Evolutionary conservation across 1,140 invertebrate species (phyloP), one percentile per base, ranked within the genome.

Genomic region (Heliconius nattereri): DNA sequence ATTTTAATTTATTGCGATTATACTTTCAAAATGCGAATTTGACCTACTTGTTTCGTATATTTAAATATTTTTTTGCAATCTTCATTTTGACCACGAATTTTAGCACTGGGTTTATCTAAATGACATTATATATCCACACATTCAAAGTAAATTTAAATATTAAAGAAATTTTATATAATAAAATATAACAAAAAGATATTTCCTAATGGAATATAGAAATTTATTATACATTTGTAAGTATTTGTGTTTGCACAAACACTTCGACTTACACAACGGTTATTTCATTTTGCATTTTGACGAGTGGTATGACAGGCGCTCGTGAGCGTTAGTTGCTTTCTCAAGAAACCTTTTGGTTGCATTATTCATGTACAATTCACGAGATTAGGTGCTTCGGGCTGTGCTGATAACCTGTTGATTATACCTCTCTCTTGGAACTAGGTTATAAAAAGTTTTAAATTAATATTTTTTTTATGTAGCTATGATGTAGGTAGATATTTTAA

Each of bases 311-410:
- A 72, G 71, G 26, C 26, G 29, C 20, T 40, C 32, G 71, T 72
- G 71, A 37, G 71, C 71, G 23, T 72, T 72, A 40, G 71, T 72
- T 72, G n/a, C 32, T 72, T 72, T 72, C 71, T 72, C 60, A 66
- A 66, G 60, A 29, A 66, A 66, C 26, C 60, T 66, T 66, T 66
- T 26, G 26, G 60, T 66, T 66, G 60, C 60, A 66, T 66, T 66
- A 66, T 66, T 66, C 60, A 66, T 66, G 60, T 66, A 66, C 26
- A 66, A 26, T 66, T 66, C n/a, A 66, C 60, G 60, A 66, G 60
- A 66, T 66, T 66, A 66, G 13, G 23, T 16, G 60, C 60, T 29
- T 66, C 11, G 60, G 60, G 60, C 60, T 66, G 13, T 29, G 60
- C 3, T n/a, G 60, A 66, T 66, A 66, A 29, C 26, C 23, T 66